Evolutionary conservation across 2,113 vertebrate species (phyloP).

Genomic region (Callithrix jacchus): DNA sequence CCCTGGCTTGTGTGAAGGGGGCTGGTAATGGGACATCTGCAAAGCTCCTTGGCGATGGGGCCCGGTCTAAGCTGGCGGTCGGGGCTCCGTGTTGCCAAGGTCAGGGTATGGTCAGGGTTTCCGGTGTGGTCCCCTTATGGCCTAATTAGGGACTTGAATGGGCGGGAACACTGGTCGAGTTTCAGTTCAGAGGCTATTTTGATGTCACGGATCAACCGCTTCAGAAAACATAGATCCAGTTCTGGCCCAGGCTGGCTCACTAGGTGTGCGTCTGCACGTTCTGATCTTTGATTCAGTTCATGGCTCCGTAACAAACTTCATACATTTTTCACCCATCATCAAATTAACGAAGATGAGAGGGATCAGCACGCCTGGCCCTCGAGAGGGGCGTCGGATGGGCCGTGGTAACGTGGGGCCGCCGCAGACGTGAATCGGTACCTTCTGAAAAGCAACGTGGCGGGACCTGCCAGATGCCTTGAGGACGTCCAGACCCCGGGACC

Average conservation of each 20-base stretch:
- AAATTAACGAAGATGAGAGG: conserved; percentile 23
- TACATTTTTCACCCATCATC: not conserved
- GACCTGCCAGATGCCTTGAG: not conserved
- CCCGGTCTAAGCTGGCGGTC: not conserved
- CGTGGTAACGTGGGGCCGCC: fast-evolving
- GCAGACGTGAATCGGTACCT: not conserved
- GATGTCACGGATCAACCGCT: conserved; percentile 16
- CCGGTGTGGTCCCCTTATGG: not conserved
- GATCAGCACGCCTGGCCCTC: not conserved
- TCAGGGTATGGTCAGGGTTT: not conserved
- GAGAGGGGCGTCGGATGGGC: not conserved
- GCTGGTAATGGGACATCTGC: not conserved
- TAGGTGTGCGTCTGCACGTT: not conserved
- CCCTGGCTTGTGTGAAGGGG: not conserved
- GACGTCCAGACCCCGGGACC: not conserved
- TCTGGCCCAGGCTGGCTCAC: not conserved
- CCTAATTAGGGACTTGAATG: not conserved
- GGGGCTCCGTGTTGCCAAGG: not conserved
- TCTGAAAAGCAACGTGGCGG: not conserved
- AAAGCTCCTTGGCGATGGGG: not conserved
- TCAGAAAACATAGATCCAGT: not conserved
- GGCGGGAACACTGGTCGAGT: not conserved
- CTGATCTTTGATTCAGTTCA: conserved; percentile 45
- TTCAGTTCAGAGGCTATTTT: not conserved
- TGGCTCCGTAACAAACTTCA: conserved; percentile 28